Evolutionary conservation across 1,140 invertebrate species (phyloP), one percentile per base, ranked within the genome.

Genomic region (Caerostris extrusa): DNA sequence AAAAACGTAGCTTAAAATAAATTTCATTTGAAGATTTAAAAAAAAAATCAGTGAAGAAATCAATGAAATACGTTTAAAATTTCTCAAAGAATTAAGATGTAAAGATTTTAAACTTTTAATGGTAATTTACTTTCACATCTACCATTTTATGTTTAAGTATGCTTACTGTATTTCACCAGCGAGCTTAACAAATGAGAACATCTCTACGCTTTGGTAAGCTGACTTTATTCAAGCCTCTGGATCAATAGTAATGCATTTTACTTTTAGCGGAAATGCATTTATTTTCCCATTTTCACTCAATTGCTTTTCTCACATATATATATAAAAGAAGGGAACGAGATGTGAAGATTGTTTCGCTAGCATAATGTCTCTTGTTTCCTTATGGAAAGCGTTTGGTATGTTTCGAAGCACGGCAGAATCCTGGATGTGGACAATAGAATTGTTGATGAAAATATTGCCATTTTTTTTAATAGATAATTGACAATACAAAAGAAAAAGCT

Each of bases 281-380:
- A 71, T 10, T 34, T 71, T 34, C 69, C 69, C 69, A 71, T 71
- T 71, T 71, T 71, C 7, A 19, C 69, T 34, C 69, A 34, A 34
- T 67, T 67, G 17, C 17, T 67, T 67, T 7, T 71, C 34, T 71
- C 12, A 2, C 14, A 71, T 3, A 71, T 19, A n/a, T 12, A n/a
- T 61, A 60, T 85, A 86, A 86, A 57, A 86, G 57, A 89, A 69
- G 85, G 60, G 60, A 89, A 69, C 64, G 50, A 89, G 61, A 61
- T 69, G 87, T 67, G 60, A 55, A 89, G 87, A 89, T 89, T 89
- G 87, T 89, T 89, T 89, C 64, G 87, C 61, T 89, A 89, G 87
- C 87, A 56, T 67, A 64, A n/a, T 89, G 87, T 89, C 60, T n/a
- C 60, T 89, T 89, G 64, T 71, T 89, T 89, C 12, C 53, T 55